Evolutionary conservation across 2,113 vertebrate species (phyloP).

Genomic region (Gnathonemus longibarbis): DNA sequence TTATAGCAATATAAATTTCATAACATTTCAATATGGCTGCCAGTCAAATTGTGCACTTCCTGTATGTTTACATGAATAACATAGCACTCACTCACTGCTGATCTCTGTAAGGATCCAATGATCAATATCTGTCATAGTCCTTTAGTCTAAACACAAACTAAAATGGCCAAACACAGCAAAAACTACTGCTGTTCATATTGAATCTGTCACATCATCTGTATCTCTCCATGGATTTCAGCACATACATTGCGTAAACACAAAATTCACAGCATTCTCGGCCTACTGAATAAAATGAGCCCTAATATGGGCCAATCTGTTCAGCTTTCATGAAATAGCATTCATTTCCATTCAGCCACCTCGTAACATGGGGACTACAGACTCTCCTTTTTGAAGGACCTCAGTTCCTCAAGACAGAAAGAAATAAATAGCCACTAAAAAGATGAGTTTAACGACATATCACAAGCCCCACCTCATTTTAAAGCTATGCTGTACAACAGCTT

Average conservation of each 20-base stretch:
- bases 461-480: background rate
- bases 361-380: background rate
- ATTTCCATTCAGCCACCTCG: background rate
- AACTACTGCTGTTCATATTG: background rate
- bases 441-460: background rate
- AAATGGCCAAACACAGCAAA: background rate
- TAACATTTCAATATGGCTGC: background rate
- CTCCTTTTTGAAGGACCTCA: background rate
- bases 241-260: background rate
- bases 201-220: background rate
- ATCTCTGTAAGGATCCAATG: background rate
- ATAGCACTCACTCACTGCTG: background rate
- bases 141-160: background rate
- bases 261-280: too few relatives aligned
- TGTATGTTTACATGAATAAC: background rate
- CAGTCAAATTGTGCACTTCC: background rate
- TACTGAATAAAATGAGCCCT: too few relatives aligned
- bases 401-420: background rate
- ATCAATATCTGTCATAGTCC: background rate
- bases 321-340: background rate
- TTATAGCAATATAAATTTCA: background rate
- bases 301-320: too few relatives aligned
- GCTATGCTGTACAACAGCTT: background rate
- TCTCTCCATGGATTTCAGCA: background rate
- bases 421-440: background rate